phyloP scores from a whole-genome alignment of 2,797 vertebrate species.

The Esox masquinongy region DNA sequence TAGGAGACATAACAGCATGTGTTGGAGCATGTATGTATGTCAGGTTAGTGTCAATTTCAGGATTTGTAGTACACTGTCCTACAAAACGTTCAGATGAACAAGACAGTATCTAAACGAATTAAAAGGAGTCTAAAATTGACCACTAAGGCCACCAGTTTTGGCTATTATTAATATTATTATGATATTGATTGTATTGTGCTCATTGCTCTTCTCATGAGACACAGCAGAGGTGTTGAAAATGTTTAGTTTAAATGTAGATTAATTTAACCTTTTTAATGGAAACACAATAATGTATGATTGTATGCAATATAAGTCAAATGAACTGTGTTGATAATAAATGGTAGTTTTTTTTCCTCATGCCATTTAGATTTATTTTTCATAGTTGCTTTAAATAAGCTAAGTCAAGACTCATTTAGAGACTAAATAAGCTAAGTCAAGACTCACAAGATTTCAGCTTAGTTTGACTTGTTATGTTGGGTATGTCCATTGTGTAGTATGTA shows the following conservation, averaged over 20 bases:
- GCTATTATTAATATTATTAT: neutral
- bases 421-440: neutral
- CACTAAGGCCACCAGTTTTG: neutral
- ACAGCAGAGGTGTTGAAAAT: neutral
- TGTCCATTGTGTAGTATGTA: too few relatives aligned
- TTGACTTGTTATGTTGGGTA: too few relatives aligned
- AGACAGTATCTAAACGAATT: too few relatives aligned
- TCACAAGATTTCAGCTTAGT: neutral
- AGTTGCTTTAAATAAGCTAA: neutral
- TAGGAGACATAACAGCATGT: neutral
- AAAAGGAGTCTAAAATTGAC: neutral
- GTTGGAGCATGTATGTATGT: neutral
- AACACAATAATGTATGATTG: neutral
- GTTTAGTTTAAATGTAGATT: slow-evolving; percentile 1
- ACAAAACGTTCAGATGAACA: neutral
- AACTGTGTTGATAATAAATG: neutral
- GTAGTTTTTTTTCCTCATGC: neutral
- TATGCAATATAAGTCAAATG: neutral
- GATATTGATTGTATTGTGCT: neutral
- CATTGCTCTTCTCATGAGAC: neutral
- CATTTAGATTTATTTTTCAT: neutral
- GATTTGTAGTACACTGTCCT: neutral
- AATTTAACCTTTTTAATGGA: neutral
- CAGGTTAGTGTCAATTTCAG: neutral
- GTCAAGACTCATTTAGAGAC: neutral